These are phyloP conservation scores for Sebastes oblongus DNA, from an alignment of 2,797 vertebrate genomes.

Conservation along the genomic window DNA sequence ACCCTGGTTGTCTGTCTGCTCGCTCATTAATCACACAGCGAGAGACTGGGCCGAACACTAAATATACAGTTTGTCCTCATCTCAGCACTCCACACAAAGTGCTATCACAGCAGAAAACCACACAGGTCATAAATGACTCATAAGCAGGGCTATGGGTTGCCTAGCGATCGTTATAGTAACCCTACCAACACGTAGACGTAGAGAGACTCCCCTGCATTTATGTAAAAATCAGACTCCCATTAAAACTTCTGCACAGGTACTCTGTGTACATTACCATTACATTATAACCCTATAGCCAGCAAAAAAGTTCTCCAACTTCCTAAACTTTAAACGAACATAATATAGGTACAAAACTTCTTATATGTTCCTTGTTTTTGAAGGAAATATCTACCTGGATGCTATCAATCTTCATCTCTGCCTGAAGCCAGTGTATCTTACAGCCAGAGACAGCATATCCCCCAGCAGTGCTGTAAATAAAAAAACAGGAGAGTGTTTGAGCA, in stretches of 20 bases:
- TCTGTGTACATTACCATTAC: neutral
- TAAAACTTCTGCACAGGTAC: neutral
- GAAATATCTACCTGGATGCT: neutral
- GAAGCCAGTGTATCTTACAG: neutral
- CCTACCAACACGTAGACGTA: neutral
- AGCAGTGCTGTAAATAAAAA: neutral
- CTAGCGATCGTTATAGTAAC: conserved; percentile 17
- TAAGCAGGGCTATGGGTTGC: conserved; percentile 12
- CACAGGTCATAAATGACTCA: conserved; percentile 63
- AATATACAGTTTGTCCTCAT: conserved; percentile 77
- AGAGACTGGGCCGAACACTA: conserved; percentile 61
- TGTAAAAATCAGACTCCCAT: neutral
- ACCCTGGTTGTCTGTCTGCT: conserved; percentile 62
- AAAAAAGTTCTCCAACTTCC: neutral
- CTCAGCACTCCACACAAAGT: conserved; percentile 64
- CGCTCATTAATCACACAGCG: conserved; percentile 71
- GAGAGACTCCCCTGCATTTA: neutral
- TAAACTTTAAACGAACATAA: neutral
- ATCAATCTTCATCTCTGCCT: neutral
- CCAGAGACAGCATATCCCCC: neutral
- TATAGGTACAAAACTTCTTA: neutral
- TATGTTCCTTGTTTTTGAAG: neutral
- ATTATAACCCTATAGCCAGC: neutral
- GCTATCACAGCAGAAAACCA: conserved; percentile 64
- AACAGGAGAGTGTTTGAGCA: neutral